A percentile compares a stretch with the other conserved stretches of the same genome.
Conservation (phyloP, 1,140 invertebrate species). For the Brachionus paranguensis region DNA sequence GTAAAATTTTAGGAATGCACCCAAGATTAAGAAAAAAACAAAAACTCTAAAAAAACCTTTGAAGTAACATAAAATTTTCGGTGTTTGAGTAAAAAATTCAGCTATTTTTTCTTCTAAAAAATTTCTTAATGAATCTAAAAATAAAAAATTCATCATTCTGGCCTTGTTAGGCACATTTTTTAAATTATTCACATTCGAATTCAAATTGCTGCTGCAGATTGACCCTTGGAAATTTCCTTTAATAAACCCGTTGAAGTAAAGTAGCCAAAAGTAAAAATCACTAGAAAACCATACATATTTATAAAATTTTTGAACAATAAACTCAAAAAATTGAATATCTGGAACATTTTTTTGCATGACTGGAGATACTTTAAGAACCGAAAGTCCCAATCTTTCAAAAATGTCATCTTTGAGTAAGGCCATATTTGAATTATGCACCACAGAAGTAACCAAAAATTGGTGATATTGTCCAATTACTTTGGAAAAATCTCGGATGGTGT, state of each 20-base stretch:
- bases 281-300: slow-evolving; percentile 3
- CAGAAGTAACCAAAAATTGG: not conserved
- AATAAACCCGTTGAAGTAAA: not conserved
- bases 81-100: not conserved
- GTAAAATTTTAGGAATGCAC: not conserved
- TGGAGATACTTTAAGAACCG: no score
- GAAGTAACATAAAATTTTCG: not conserved
- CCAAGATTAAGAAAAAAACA: not conserved
- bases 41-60: not conserved
- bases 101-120: not conserved
- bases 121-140: not conserved
- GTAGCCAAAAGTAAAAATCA: slow-evolving; percentile 17
- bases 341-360: not conserved
- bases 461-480: not conserved
- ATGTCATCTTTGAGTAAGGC: not conserved
- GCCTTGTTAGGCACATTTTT: not conserved
- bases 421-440: not conserved
- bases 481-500: not conserved
- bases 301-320: not conserved
- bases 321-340: not conserved
- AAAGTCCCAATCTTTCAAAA: not conserved
- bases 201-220: not conserved
- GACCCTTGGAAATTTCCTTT: not conserved
- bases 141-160: not conserved
- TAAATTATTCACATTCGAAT: not conserved